Evolutionary conservation across 2,888 invertebrate genomes (phyloP), one percentile per base, ranked within the genome.

Genomic region (Archips xylosteana): DNA sequence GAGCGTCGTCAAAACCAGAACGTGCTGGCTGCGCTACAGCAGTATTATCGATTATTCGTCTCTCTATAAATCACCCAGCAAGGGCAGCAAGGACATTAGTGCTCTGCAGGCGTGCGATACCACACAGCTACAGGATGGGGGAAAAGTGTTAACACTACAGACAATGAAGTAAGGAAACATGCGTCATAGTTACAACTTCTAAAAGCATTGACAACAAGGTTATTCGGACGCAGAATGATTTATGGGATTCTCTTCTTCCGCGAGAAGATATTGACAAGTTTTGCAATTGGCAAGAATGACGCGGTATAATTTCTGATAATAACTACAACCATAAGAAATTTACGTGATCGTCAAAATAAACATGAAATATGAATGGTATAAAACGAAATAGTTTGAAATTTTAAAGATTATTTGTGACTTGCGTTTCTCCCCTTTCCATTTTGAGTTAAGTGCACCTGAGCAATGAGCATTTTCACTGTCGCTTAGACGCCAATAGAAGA

Each of bases 71-170:
- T 77, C 75, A 61, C 66, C 49, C 69, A 51, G 70, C 73, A 59
- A 65, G 73, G 73, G 71, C 76, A 77, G 70, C 73, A 59, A 65
- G 73, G 73, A 71, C 76, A 77, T 75, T 77, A 78, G 72, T 75
- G 70, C 76, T 75, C 75, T 67, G 76, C 71, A 66, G 71, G 42
- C 62, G 8, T 68, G 68, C 47, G 63, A 68, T 72, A 68, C 57
- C 62, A 57, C 54, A 68, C 57, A 68, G 63, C 66, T 59, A 32
- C 10, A 39, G 57, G 23, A 63, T 39, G 49, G 57, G 62, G 45
- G 15, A 63, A 63, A 57, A 61, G 54, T 54, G 42, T 2, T 34
- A 67, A 32, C 15, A 65, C 9, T 15, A n/a, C 23, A 54, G 23
- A 9, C 23, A 54, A 54, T 23, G 6, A 23, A 23, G n/a, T 51